Base-by-base conservation (phyloP, 2,888 invertebrate genomes). In the Morpho achilles region DNA sequence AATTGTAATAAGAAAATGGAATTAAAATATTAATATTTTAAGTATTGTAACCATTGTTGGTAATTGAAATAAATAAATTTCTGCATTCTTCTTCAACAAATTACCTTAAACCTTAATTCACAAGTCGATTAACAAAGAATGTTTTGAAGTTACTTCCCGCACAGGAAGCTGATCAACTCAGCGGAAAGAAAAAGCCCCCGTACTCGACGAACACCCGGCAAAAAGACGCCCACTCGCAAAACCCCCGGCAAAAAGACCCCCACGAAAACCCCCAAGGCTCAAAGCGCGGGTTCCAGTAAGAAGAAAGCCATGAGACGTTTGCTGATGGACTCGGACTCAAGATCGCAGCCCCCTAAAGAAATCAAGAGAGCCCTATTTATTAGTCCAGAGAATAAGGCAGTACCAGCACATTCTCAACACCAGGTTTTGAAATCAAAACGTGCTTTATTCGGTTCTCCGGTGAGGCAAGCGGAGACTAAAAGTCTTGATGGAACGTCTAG, bases 321-420 rank as follows among this genome's bases (percentile, higher is more conserved):
- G 7, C 73, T 85, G 0, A 75, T 92, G 73, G 92, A 91, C 60
- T 70, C 86, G 0, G 88, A 85, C 1, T 73, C 67, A 23, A 74
- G 79, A 50, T 77, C 84, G 0, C 86, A 8, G 10, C 84, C 87
- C 3, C 82, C 92, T 0, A 78, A 92, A 22, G 94, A 94, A 72
- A 91, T 94, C 0, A 96, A 95, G 68, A 88, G 96, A 58, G 95
- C 95, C 0, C 78, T 96, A 2, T 96, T 96, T 69, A 92, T 95
- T 69, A 96, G 95, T 74, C 95, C 96, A 1, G 92, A 91, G 66
- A 91, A 88, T 62, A 73, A 84, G 70, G 55, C 80, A 42, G 53
- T 78, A 6, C 76, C 80, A 3, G 53, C 79, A 58, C 58, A 91
- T 62, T 83, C 87, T 56, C 75, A 92, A 72, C 56, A 87, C 70